Evolutionary conservation across 92 coral and sea anemone genomes (phyloP).

Genomic region (Palythoa heliodiscus): DNA sequence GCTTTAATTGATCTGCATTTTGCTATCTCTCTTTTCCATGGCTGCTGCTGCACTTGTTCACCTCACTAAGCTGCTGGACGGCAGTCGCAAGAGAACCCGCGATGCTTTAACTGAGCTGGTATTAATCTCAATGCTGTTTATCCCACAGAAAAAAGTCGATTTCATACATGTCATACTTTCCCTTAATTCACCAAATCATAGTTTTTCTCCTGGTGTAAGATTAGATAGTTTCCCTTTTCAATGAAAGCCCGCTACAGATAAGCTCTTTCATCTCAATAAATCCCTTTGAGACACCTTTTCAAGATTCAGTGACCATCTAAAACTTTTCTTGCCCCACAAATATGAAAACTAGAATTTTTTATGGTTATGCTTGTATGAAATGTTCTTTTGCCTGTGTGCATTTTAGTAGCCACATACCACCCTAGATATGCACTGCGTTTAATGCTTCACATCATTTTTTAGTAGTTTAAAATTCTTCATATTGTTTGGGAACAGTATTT

Average conservation of each 20-base stretch:
- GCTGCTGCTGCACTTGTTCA: slow-evolving; percentile 47
- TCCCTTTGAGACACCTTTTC: too few species aligned
- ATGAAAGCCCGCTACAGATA: too few species aligned
- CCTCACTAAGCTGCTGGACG: slow-evolving; percentile 80
- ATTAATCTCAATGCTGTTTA: slow-evolving; percentile 53
- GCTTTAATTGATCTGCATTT: slow-evolving; percentile 84
- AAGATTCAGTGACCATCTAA: too few species aligned
- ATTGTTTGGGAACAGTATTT: too few species aligned
- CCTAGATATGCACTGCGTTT: slow-evolving; percentile 43
- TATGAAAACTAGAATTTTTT: background rate
- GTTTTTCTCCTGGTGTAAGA: background rate
- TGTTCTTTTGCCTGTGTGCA: slow-evolving; percentile 27
- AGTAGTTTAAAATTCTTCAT: background rate
- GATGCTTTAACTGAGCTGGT: slow-evolving; percentile 91
- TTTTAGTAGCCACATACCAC: slow-evolving; percentile 35
- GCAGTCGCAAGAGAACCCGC: slow-evolving; percentile 94
- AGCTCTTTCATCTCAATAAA: too few species aligned
- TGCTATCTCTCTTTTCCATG: slow-evolving; percentile 58
- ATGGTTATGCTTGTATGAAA: slow-evolving; percentile 26
- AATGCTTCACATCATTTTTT: slow-evolving; percentile 29
- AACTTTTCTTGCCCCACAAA: background rate
- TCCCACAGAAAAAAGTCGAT: slow-evolving; percentile 7
- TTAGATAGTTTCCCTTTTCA: background rate
- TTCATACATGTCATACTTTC: slow-evolving; percentile 23
- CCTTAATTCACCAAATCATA: background rate